These are phyloP conservation scores for Camelus bactrianus DNA, from an alignment of 2,113 vertebrate genomes.

Conservation along the genomic window DNA sequence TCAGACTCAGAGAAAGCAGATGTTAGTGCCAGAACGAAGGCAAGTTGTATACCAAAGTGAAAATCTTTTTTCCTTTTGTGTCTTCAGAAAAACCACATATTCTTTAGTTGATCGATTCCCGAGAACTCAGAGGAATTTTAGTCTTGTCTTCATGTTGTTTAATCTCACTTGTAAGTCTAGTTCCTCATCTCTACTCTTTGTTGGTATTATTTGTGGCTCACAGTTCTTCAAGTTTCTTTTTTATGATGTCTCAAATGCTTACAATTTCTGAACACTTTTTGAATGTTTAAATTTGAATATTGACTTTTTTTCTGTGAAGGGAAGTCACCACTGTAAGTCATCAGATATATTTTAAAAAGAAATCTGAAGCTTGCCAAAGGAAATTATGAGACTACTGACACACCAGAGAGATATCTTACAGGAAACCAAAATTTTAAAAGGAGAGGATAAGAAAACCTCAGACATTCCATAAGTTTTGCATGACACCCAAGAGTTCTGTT, in stretches of 20 bases:
- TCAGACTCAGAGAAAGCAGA: conserved; percentile 22
- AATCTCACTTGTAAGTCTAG: background rate
- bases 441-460: conserved; percentile 46
- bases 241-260: background rate
- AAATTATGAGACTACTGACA: conserved; percentile 48
- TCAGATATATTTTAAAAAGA: conserved; percentile 15
- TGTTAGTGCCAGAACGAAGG: background rate
- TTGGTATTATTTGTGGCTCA: background rate
- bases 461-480: conserved; percentile 62
- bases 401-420: conserved; percentile 11
- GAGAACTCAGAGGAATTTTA: background rate
- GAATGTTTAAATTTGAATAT: conserved; percentile 13
- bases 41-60: background rate
- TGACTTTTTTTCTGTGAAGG: conserved; percentile 42
- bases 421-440: conserved; percentile 45
- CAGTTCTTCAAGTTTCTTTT: background rate
- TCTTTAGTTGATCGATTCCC: background rate
- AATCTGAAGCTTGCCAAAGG: conserved; percentile 42
- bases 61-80: background rate
- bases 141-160: background rate
- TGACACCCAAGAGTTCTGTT: conserved; percentile 51
- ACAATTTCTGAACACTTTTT: background rate
- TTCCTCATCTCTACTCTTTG: background rate
- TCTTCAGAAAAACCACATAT: background rate
- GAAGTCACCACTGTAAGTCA: background rate